A percentile compares a stretch with the other conserved stretches of the same genome.
phyloP scores from a whole-genome alignment of 2,797 vertebrate species.

The Sternotherus odoratus region DNA sequence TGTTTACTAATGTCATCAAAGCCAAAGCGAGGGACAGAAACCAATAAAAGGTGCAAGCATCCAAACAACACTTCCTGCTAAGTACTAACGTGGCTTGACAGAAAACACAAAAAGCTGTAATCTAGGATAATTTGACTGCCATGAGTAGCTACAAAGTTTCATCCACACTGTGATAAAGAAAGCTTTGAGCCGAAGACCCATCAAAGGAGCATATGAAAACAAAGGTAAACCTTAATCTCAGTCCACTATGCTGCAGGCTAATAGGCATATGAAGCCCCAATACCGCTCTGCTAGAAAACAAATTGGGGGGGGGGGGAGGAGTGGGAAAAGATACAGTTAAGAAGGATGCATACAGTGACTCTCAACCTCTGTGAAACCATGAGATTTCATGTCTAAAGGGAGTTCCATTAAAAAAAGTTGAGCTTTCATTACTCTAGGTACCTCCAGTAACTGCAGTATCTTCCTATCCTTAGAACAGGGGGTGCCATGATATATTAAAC shows the following conservation, averaged over 20 bases:
- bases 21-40: not conserved
- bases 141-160: not conserved
- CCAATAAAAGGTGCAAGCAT: not conserved
- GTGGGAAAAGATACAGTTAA: not conserved
- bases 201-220: not conserved
- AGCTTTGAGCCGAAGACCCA: not conserved
- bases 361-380: not conserved
- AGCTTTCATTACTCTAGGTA: not conserved
- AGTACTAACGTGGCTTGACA: not conserved
- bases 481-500: not conserved
- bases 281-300: not conserved
- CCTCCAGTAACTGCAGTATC: not conserved
- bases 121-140: not conserved
- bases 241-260: not conserved
- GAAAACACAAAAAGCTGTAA: not conserved
- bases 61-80: not conserved
- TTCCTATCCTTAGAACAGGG: not conserved
- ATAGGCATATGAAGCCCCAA: not conserved
- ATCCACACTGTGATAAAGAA: not conserved
- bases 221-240: not conserved
- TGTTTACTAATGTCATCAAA: not conserved
- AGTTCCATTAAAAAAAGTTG: not conserved
- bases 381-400: rapidly evolving
- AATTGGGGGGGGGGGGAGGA: not conserved
- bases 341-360: not conserved